Conservation (phyloP, 2,888 invertebrate genomes). For the Machimus atricapillus region DNA sequence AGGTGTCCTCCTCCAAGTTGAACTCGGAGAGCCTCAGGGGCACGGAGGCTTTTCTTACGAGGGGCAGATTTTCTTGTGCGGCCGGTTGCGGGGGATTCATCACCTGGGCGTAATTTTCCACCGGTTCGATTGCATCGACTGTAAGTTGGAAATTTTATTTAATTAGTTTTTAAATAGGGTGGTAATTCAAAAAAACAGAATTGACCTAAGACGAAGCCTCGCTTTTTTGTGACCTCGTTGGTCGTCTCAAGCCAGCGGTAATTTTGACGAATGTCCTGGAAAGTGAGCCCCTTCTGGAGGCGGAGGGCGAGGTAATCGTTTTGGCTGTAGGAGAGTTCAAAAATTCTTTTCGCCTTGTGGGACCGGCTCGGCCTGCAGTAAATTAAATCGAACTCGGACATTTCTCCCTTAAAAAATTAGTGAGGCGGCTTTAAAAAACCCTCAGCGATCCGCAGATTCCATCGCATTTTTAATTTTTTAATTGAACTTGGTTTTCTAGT, state of each 20-base stretch:
- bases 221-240: slow-evolving; percentile 33
- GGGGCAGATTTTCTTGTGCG: neutral
- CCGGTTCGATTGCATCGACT: slow-evolving; percentile 37
- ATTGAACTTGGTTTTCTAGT: too few species aligned
- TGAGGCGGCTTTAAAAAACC: neutral
- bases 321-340: slow-evolving; percentile 35
- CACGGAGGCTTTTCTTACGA: neutral
- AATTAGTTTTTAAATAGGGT: too few species aligned
- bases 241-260: slow-evolving; percentile 32
- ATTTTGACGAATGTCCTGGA: slow-evolving; percentile 25
- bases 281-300: slow-evolving; percentile 31
- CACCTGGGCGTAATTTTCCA: neutral
- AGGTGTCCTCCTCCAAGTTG: slow-evolving; percentile 31
- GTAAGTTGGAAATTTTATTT: neutral
- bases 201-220: slow-evolving; percentile 13
- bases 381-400: slow-evolving; percentile 33
- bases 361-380: neutral
- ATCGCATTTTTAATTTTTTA: neutral
- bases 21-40: neutral
- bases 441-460: neutral
- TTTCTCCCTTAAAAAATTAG: neutral
- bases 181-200: neutral
- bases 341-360: slow-evolving; percentile 3
- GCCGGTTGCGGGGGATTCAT: neutral
- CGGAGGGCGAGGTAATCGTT: slow-evolving; percentile 32